phyloP scores from a whole-genome alignment of 1,140 invertebrate genomes.

The Drosophila biarmipes region DNA sequence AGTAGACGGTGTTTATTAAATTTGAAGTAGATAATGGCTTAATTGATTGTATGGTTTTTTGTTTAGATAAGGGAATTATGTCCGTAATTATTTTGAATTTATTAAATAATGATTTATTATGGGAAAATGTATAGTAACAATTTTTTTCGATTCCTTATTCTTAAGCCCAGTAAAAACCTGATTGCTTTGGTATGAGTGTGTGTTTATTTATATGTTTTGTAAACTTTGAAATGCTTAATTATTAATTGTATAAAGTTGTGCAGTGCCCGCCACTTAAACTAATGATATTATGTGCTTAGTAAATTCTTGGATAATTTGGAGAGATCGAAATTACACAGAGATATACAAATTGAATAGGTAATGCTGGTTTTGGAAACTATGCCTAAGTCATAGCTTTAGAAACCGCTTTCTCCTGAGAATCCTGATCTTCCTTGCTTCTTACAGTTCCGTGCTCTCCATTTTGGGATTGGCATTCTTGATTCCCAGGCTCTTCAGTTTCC shows the following conservation, averaged over 20 bases:
- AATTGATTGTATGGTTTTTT: no score
- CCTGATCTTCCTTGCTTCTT: no score
- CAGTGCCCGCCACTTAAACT: conserved; percentile 49
- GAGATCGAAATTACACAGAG: background rate
- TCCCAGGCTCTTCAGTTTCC: conserved; percentile 58
- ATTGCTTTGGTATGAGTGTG: background rate
- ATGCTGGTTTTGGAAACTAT: conserved; percentile 1
- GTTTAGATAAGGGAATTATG: no score
- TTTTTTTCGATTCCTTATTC: no score
- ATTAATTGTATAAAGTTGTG: conserved; percentile 18
- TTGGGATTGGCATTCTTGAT: conserved; percentile 70
- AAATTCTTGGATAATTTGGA: background rate
- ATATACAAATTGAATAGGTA: background rate
- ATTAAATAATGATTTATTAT: no score
- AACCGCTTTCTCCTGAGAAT: background rate
- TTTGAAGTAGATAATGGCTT: no score
- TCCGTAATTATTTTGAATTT: no score
- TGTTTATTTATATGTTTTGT: background rate
- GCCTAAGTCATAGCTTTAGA: conserved; percentile 17
- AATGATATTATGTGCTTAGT: conserved; percentile 1
- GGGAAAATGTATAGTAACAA: no score
- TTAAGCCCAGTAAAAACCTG: background rate
- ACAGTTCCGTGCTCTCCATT: conserved; percentile 70
- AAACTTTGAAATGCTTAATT: conserved; percentile 15
- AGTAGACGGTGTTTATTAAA: no score